Evolutionary conservation across 2,888 invertebrate genomes (phyloP), one percentile per base, ranked within the genome.

Genomic region (Oligia fasciuncula): DNA sequence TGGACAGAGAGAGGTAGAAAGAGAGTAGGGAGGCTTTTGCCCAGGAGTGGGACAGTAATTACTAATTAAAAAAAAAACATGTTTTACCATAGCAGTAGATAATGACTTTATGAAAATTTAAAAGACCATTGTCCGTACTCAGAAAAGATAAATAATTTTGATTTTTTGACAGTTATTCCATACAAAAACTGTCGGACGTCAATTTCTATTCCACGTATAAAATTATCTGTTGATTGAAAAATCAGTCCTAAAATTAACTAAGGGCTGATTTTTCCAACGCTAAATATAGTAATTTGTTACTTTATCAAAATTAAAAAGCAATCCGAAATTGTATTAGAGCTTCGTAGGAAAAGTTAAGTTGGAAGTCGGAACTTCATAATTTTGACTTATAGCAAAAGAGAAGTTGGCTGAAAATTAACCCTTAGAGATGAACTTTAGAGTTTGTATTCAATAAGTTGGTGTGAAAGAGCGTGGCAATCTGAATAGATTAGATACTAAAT

Each of bases 341-440:
- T 46, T 70, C 63, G 49, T 65, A 63, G 35, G 62, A 68, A 76
- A 77, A 84, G 73, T 82, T 62, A 46, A 60, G n/a, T n/a, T 11
- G 4, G 63, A 81, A 84, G n/a, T n/a, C 13, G 4, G 63, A 81
- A 84, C 67, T 86, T 79, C 19, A 54, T 70, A 69, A 77, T 86
- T 77, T 23, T 76, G 76, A 81, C 86, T 84, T 83, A 85, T 68
- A 60, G 51, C 66, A 14, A 67, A 62, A 72, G 66, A 46, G 63
- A 80, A 76, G 71, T 79, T 79, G 1, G n/a, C 51, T 73, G 69
- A 60, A 76, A 76, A 70, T 80, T 46, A 69, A 73, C 72, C 76
- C 67, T 60, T 29, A n/a, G 13, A 62, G 67, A 81, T 81, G 40
- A 49, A 79, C 49, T 82, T 84, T 51, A 49, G 43, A 82, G 51